Base-by-base conservation (phyloP, 2,888 invertebrate species). In the Agonum fuliginosum region DNA sequence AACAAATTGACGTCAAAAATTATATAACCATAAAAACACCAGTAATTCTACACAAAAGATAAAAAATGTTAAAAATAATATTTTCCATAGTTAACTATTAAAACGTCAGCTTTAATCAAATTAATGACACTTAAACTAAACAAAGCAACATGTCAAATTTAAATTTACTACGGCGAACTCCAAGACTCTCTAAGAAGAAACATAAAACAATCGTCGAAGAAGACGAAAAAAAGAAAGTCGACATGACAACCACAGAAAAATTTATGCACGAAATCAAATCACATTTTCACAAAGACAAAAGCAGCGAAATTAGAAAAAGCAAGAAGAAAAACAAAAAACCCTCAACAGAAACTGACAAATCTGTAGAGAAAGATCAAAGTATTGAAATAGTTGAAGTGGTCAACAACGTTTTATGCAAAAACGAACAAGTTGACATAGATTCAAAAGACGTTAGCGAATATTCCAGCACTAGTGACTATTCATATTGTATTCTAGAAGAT, bases 231-330 rank as follows among this genome's bases (percentile, higher is more conserved):
- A 37, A 75, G 8, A 51, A 76, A 37, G 41, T 22, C 4, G 73
- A 75, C 2, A 48, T 19, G 19, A 48, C 75, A 46, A 67, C 43
- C 8, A 46, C 75, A 8, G 43, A 46, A 19, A 75, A 75, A 48
- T 43, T 73, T n/a, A 73, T 73, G 73, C 37, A 73, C 4, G 73
- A 73, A 43, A 73, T 73, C 27, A 73, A 73, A 43, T 73, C 73
- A 2, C 73, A 73, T 73, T 75, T 75, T 12, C 74, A 74, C 0
- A 77, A 77, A 41, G 77, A 77, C 10, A 76, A 69, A 51, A 70
- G 19, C 14, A 62, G 30, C 37, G 75, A 75, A 48, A 8, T 48
- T 10, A 43, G 48, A 30, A 76, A 76, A 76, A 76, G 76, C 41
- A 76, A 76, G 17, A 69, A 70, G 70, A 70, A 70, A 54, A 69